Percentiles rank a stretch among this genome's conserved stretches.
Evolutionary conservation across 2,113 vertebrate genomes (phyloP).

Genomic region (Semnornis frantzii): DNA sequence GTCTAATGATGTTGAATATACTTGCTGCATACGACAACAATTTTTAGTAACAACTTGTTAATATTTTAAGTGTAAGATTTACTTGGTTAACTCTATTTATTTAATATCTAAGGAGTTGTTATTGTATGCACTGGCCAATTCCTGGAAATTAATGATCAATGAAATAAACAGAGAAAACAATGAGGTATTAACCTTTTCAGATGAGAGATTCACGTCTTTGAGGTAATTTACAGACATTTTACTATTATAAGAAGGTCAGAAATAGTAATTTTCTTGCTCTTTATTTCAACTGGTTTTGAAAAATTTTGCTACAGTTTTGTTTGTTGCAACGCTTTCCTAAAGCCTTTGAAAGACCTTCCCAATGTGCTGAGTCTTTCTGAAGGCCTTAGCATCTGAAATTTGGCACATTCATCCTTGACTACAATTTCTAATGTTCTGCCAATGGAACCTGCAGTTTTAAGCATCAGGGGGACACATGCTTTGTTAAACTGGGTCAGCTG

Average conservation of each 20-base stretch:
- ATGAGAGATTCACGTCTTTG: not conserved
- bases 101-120: constrained; percentile 44
- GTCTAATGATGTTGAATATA: not conserved
- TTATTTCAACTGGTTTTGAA: not conserved
- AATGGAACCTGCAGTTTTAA: not conserved
- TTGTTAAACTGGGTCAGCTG: not conserved
- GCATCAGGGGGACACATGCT: not conserved
- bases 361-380: not conserved
- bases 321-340: not conserved
- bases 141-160: constrained; percentile 56
- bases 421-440: not conserved
- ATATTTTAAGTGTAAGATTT: constrained; percentile 37
- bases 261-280: not conserved
- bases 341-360: not conserved
- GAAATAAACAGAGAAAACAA: constrained; percentile 39
- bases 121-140: constrained; percentile 3
- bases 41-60: not conserved
- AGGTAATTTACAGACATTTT: not conserved
- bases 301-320: not conserved
- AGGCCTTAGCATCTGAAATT: not conserved
- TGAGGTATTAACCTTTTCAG: constrained; percentile 18
- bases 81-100: constrained; percentile 12
- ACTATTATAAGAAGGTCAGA: not conserved
- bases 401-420: not conserved
- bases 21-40: not conserved